A percentile compares a stretch with the other conserved stretches of the same genome.
phyloP scores from a whole-genome alignment of 2,888 invertebrate genomes.

The Luffia ferchaultella region DNA sequence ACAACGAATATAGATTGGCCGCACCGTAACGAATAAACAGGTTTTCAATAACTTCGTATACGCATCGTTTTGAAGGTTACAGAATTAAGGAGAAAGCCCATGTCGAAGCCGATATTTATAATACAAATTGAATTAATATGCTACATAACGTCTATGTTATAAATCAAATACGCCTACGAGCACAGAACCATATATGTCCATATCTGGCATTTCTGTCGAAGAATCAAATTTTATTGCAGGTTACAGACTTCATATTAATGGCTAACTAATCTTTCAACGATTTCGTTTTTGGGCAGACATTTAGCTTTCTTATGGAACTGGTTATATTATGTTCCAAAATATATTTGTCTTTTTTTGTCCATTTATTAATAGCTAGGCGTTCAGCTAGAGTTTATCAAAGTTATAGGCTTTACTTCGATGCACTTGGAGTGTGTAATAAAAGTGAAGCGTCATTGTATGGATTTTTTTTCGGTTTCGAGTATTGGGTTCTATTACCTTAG shows the following conservation, averaged over 20 bases:
- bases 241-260: background rate
- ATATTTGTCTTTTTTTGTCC: background rate
- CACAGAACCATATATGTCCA: background rate
- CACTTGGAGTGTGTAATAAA: no score
- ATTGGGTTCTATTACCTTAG: no score
- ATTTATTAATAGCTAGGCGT: no score
- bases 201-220: background rate
- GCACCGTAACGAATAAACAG: background rate
- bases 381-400: no score
- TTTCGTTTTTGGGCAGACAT: background rate
- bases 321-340: background rate
- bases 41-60: background rate
- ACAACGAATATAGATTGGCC: background rate
- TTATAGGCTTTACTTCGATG: no score
- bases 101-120: slow-evolving; percentile 25
- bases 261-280: background rate
- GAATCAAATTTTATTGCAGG: background rate
- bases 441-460: no score
- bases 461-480: no score
- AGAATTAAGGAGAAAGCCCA: slow-evolving; percentile 40
- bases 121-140: slow-evolving; percentile 39
- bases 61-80: slow-evolving; percentile 17
- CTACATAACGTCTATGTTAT: slow-evolving; percentile 23
- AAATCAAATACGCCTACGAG: slow-evolving; percentile 36
- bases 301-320: background rate